Conservation (phyloP, 30 jellyfish, hydroid and myxozoan species). For the Aurelia aurita complex sp. Pacific region DNA sequence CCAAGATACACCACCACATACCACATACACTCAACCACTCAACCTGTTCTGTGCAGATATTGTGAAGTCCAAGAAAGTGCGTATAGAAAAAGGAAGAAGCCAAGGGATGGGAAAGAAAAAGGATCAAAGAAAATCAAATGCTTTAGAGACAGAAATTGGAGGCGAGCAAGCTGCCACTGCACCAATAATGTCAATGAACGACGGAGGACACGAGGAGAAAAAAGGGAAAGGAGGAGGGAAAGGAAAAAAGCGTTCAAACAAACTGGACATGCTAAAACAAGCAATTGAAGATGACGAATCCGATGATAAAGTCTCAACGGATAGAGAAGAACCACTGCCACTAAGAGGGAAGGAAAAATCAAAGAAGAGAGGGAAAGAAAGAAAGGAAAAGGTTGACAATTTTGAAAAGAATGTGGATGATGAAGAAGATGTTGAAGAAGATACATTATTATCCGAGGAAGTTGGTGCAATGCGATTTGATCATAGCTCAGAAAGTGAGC, state of each 20-base stretch:
- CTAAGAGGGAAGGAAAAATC: neutral
- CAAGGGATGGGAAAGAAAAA: conserved; percentile 31
- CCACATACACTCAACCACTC: too few relatives aligned
- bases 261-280: conserved; percentile 74
- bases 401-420: too few relatives aligned
- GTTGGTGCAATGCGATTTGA: conserved; percentile 23
- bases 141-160: neutral
- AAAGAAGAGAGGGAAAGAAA: conserved; percentile 14
- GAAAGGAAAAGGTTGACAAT: conserved; percentile 13
- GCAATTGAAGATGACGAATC: conserved; percentile 76
- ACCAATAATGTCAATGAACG: neutral
- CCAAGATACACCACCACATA: too few relatives aligned
- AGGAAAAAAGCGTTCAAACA: conserved; percentile 60
- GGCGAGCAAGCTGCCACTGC: neutral
- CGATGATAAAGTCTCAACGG: conserved; percentile 17
- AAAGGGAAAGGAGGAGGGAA: neutral
- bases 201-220: neutral
- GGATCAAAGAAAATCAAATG: conserved; percentile 14
- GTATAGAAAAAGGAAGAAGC: too few relatives aligned
- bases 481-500: conserved; percentile 46
- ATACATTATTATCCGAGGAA: neutral
- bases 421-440: conserved; percentile 24
- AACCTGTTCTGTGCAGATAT: too few relatives aligned
- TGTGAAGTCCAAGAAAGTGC: too few relatives aligned
- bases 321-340: neutral